Base-by-base conservation (phyloP, 2,888 invertebrate species). In the Agrilus biguttatus region DNA sequence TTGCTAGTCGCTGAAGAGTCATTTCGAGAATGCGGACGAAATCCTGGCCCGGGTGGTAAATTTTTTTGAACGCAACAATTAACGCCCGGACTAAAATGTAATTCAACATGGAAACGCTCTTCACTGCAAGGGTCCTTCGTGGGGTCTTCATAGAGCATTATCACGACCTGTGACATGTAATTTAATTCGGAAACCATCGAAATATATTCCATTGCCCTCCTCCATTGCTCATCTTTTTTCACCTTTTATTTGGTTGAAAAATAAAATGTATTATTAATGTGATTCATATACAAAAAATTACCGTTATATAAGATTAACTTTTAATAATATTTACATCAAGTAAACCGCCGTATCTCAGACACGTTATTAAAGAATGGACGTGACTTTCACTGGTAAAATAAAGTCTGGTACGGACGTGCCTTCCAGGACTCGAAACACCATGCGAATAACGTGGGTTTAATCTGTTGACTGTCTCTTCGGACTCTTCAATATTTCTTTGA, bases 351-450 rank as follows among this genome's bases (percentile, higher is more conserved):
- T 86, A 92, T 49, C 96, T 75, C 40, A 99, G 75, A 45, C 97
- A 89, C 3, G 96, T 97, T 50, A 99, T 78, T 48, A 99, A 70
- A 8, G 96, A 97, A 69, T 99, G 98, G 48, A 98, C 92, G 69
- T 99, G 98, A 62, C 93, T 93, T 72, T 98, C 98, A 64, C 95
- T 96, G 2, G 98, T 99, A 67, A 98, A 99, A 71, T 99, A 99
- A 36, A 99, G 75, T n/a, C 98, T 78, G 7, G 97, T 98, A 49
- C 97, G 77, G 21, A 98, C 98, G 71, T 98, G 97, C 36, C 98
- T 75, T 37, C 96, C 93, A 21, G 98, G 98, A 57, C 95, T 93
- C 35, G 95, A 91, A 49, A 98, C 97, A 36, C 97, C 97, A 66
- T 93, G 92, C 17, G 93, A 93, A 70, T 96, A 97, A 75, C 90